Conservation (phyloP, 2,888 invertebrate genomes). For the Hedychridium roseum region DNA sequence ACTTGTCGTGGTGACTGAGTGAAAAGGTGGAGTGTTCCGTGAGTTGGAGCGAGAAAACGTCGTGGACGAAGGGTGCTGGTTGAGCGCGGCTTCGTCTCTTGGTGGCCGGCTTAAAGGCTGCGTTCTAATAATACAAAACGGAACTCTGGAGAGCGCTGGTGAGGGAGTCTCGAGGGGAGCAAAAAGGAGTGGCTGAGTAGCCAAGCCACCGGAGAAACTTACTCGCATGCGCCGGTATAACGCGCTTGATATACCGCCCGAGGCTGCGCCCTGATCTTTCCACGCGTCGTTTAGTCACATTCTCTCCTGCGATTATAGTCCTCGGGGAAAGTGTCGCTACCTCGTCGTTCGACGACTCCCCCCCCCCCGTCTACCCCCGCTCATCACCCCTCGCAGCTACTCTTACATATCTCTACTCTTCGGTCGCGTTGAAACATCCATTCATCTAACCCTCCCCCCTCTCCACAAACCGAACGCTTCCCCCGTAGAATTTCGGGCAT, state of each 20-base stretch:
- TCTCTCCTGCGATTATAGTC: slow-evolving; percentile 31
- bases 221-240: too few relatives aligned
- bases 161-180: slow-evolving; percentile 4
- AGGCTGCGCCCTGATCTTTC: slow-evolving; percentile 55
- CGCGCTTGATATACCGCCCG: slow-evolving; percentile 51
- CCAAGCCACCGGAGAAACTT: slow-evolving; percentile 10
- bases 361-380: too few relatives aligned
- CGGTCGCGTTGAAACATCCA: too few relatives aligned
- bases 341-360: slow-evolving; percentile 21
- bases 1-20: too few relatives aligned
- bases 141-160: slow-evolving; percentile 10
- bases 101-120: slow-evolving; percentile 22
- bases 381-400: too few relatives aligned
- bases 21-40: too few relatives aligned
- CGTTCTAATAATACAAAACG: slow-evolving; percentile 51
- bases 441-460: too few relatives aligned
- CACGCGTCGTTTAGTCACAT: slow-evolving; percentile 49
- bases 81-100: background rate
- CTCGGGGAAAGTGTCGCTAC: slow-evolving; percentile 17
- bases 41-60: too few relatives aligned
- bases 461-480: too few relatives aligned
- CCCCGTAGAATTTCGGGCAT: too few relatives aligned
- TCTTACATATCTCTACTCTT: too few relatives aligned
- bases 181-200: background rate
- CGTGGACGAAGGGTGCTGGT: too few relatives aligned